Base-by-base conservation (phyloP, 1,140 invertebrate species). In the Drosophila parvula region DNA sequence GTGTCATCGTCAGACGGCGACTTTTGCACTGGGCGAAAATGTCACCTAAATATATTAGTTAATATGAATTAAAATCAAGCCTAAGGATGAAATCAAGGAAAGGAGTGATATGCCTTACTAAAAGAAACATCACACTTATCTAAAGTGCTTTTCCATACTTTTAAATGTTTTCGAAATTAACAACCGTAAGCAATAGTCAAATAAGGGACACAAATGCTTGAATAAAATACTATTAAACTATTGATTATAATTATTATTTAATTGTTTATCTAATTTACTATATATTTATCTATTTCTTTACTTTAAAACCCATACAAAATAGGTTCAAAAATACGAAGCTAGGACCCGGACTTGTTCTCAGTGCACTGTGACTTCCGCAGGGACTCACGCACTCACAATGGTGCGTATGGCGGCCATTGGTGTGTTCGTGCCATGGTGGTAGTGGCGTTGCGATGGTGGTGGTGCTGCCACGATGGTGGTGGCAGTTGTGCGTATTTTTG, bases 401-500 rank as follows among this genome's bases (percentile, higher is more conserved):
- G 77, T 79, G 69, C 60, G 70, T 74, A 68, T 73, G 75, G 67
- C 61, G 71, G 62, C 73, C 55, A 77, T 69, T 68, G 48, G 48
- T 68, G 62, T 77, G 59, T 40, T 55, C 41, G 27, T 68, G 65
- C 65, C 74, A 60, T 60, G 64, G 41, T 55, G 73, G 44, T 44
- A 58, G 36, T 75, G 61, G 61, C 32, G 30, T 27, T 47, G 68
- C 28, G 41, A 38, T 57, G 67, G 36, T 45, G 78, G 53, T 56
- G 68, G 41, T 47, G 75, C 40, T 61, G 47, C 64, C 12, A 34
- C 47, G 44, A 11, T 27, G 47, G 3, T 68, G 74, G 78, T 91
- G 86, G 86, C 68, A 80, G 83, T 76, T 90, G 74, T 90, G 88
- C 81, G 84, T 91, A 86, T 91, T 89, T 91, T 90, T 91, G 84